These are phyloP conservation scores for Metalampra italica DNA, from an alignment of 2,888 invertebrate species.

Conservation along the genomic window DNA sequence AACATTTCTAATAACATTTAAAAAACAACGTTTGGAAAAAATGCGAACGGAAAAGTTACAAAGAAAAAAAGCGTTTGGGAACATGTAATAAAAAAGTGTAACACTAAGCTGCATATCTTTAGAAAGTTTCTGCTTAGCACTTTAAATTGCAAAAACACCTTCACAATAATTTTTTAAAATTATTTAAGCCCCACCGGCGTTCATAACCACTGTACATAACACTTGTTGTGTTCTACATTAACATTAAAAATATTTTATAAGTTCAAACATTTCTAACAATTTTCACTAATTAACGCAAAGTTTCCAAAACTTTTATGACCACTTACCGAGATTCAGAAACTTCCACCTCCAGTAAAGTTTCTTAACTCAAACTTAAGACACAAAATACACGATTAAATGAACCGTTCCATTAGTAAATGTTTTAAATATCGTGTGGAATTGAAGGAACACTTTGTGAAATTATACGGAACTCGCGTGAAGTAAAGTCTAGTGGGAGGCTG, in stretches of 20 bases:
- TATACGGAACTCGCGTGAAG: constrained; percentile 1
- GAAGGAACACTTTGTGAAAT: no score
- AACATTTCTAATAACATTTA: no score
- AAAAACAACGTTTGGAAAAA: no score
- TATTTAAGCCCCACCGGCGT: no score
- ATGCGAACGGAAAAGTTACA: no score
- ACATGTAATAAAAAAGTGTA: no score
- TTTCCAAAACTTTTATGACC: constrained; percentile 11
- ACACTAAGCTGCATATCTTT: no score
- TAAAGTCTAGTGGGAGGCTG: background rate
- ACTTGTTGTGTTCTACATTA: background rate
- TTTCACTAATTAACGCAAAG: background rate
- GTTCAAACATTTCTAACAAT: background rate
- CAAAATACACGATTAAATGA: constrained; percentile 5
- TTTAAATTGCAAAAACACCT: no score
- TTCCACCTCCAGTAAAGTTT: constrained; percentile 9
- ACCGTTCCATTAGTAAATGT: background rate
- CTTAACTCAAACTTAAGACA: constrained; percentile 10
- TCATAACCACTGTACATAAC: no score
- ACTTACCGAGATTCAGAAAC: constrained; percentile 17
- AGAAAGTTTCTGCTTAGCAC: no score
- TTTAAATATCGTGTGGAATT: background rate
- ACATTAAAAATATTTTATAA: background rate
- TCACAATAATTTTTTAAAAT: no score
- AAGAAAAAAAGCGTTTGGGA: no score